Percentiles rank a stretch among this genome's conserved stretches.
phyloP scores from a whole-genome alignment of 2,797 vertebrate genomes.

The Sciaenops ocellatus region DNA sequence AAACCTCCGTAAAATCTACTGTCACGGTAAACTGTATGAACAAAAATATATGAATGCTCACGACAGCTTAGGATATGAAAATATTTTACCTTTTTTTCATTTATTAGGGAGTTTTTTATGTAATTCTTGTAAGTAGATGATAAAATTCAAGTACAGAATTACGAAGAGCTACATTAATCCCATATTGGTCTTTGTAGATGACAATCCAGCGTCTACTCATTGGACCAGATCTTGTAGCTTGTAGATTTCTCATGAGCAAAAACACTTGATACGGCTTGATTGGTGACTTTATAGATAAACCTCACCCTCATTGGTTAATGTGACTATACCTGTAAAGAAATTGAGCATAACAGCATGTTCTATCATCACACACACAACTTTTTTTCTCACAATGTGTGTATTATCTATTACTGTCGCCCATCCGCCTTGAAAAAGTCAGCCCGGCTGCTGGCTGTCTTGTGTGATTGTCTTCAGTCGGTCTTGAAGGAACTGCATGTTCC shows the following conservation, averaged over 20 bases:
- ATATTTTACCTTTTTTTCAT: not conserved
- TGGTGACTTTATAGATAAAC: not conserved
- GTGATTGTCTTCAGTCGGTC: conserved; percentile 40
- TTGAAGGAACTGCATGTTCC: conserved; percentile 49
- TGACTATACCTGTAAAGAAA: conserved; percentile 6
- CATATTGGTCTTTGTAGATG: not conserved
- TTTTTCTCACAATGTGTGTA: conserved; percentile 26
- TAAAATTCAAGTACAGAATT: not conserved
- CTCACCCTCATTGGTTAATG: not conserved
- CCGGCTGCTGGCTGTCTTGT: conserved; percentile 26
- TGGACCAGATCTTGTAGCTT: not conserved
- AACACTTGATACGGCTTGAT: not conserved
- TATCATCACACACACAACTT: conserved; percentile 30
- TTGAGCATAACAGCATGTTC: conserved; percentile 30
- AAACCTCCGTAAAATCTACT: too few relatives aligned
- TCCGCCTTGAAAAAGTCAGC: conserved; percentile 43
- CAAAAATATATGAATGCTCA: too few relatives aligned
- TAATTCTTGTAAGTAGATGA: too few relatives aligned
- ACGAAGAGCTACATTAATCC: not conserved
- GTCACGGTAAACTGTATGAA: too few relatives aligned
- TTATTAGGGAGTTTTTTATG: not conserved
- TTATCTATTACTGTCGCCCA: conserved; percentile 32
- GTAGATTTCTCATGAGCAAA: not conserved
- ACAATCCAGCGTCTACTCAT: not conserved
- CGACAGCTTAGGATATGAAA: too few relatives aligned